phyloP scores from a whole-genome alignment of 2,113 vertebrate genomes.

The Motacilla alba region DNA sequence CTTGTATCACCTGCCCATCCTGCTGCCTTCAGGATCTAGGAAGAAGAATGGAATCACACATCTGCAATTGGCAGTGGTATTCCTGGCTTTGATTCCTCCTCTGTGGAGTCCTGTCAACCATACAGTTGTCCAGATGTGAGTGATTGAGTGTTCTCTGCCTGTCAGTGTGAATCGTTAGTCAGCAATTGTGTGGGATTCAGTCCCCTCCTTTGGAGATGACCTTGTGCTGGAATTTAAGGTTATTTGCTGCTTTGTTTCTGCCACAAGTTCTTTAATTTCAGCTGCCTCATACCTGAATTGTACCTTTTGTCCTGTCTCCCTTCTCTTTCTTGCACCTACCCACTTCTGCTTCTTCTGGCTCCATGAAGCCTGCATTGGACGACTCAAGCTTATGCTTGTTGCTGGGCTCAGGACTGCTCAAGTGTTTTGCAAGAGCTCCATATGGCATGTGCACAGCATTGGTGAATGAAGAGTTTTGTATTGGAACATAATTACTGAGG shows the following conservation, averaged over 20 bases:
- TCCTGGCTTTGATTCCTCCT: background rate
- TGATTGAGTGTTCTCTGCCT: background rate
- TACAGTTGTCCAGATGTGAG: background rate
- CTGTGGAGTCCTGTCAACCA: background rate
- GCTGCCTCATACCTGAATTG: background rate
- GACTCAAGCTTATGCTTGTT: background rate
- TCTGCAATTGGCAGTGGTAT: background rate
- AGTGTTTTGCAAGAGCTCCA: background rate
- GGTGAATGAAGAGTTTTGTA: constrained; percentile 50
- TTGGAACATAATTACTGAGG: constrained; percentile 15
- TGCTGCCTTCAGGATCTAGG: background rate
- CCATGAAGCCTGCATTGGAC: background rate
- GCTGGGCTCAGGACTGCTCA: background rate
- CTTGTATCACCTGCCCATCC: background rate
- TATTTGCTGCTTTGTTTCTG: background rate
- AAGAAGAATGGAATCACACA: background rate
- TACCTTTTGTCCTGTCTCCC: background rate
- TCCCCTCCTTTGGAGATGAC: background rate
- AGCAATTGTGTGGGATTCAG: background rate
- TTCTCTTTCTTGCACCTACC: background rate
- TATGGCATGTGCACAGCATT: background rate
- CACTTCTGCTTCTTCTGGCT: background rate
- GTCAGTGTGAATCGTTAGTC: background rate
- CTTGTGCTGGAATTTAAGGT: background rate
- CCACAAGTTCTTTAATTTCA: background rate